A percentile compares a stretch with the other conserved stretches of the same genome.
phyloP scores from a whole-genome alignment of 2,113 vertebrate species.

The Spea bombifrons region DNA sequence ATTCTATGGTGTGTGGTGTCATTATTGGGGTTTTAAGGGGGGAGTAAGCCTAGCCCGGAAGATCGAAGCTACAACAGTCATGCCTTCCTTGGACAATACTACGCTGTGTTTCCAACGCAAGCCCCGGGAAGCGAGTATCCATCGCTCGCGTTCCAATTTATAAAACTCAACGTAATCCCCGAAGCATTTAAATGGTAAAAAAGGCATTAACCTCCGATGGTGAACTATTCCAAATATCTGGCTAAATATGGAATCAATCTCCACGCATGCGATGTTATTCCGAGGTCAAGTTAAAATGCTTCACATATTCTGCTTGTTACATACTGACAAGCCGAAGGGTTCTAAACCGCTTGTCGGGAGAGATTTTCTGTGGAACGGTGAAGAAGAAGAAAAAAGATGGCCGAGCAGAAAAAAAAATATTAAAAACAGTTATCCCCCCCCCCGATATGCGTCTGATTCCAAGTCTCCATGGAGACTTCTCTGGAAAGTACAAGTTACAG shows the following conservation, averaged over 20 bases:
- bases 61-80: too few relatives aligned
- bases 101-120: too few relatives aligned
- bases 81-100: too few relatives aligned
- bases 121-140: neutral
- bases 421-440: neutral
- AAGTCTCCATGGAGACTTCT: slow-evolving; percentile 20
- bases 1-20: too few relatives aligned
- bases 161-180: neutral
- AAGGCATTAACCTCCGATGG: neutral
- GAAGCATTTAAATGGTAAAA: neutral
- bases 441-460: neutral
- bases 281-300: slow-evolving; percentile 13
- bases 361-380: neutral
- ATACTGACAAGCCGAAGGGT: neutral
- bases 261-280: neutral
- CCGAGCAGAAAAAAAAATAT: neutral
- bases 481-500: neutral
- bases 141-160: neutral
- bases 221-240: neutral
- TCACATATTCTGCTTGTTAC: neutral
- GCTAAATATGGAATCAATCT: slow-evolving; percentile 18
- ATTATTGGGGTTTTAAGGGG: too few relatives aligned
- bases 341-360: neutral
- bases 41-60: too few relatives aligned
- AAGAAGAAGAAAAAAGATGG: neutral